Conservation (phyloP, 2,888 invertebrate genomes). For the Chymomyza amoena region DNA sequence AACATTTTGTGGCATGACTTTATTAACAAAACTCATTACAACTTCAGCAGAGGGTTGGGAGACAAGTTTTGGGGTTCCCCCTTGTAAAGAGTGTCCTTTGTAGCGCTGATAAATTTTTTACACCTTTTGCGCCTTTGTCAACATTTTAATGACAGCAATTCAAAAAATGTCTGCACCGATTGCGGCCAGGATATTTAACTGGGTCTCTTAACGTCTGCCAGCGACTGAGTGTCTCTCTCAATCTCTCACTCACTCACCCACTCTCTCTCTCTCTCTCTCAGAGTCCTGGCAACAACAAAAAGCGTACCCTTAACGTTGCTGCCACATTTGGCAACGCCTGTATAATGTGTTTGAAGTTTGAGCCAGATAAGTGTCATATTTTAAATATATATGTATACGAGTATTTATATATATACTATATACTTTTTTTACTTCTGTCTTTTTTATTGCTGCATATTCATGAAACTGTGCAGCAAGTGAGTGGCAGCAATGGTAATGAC, state of each 20-base stretch:
- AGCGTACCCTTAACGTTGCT: not conserved
- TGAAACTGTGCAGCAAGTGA: constrained; percentile 29
- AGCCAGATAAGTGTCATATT: constrained; percentile 64
- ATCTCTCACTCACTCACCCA: not conserved
- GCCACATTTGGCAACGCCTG: not conserved
- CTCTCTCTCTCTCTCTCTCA: not conserved
- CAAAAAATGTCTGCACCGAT: constrained; percentile 45
- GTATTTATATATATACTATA: too few relatives aligned
- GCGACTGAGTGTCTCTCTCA: constrained; percentile 6
- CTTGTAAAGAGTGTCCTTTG: not conserved
- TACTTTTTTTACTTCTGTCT: constrained; percentile 44
- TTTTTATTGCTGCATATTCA: constrained; percentile 65
- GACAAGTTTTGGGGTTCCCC: not conserved
- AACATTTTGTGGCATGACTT: constrained; percentile 27
- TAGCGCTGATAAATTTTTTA: constrained; percentile 41
- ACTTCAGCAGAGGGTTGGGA: not conserved
- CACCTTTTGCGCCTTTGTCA: constrained; percentile 70
- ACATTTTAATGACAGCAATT: constrained; percentile 73
- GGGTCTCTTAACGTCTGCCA: not conserved
- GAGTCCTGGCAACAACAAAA: too few relatives aligned
- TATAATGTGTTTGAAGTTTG: constrained; percentile 57
- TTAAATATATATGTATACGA: constrained; percentile 42
- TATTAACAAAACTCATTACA: constrained; percentile 63
- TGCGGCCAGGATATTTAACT: not conserved
- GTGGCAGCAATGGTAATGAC: not conserved